phyloP scores from a whole-genome alignment of 1,140 invertebrate species.

The Psix sp. region DNA sequence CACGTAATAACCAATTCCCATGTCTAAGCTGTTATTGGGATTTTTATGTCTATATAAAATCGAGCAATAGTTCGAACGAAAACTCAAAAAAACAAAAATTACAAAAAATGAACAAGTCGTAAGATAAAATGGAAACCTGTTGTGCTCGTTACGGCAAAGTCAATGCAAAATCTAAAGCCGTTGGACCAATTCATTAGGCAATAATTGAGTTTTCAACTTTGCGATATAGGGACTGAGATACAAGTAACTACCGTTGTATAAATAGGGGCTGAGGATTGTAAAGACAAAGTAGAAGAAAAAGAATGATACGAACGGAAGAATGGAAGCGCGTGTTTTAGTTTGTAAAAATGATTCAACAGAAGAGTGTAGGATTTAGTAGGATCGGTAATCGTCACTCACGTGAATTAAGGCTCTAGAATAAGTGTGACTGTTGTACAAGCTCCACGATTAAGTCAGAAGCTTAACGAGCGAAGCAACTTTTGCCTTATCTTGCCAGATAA shows the following conservation, averaged over 20 bases:
- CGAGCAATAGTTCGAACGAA: slow-evolving; percentile 40
- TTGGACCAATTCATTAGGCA: slow-evolving; percentile 72
- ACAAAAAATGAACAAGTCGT: slow-evolving; percentile 9
- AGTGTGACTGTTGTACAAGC: slow-evolving; percentile 70
- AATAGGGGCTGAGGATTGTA: slow-evolving; percentile 37
- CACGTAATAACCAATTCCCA: slow-evolving; percentile 32
- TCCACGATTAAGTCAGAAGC: slow-evolving; percentile 71
- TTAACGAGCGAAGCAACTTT: slow-evolving; percentile 68
- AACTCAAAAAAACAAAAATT: not conserved
- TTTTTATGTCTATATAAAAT: slow-evolving; percentile 45
- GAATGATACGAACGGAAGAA: no score
- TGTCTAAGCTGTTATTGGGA: slow-evolving; percentile 19
- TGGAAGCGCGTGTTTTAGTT: slow-evolving; percentile 47
- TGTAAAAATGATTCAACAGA: slow-evolving; percentile 46
- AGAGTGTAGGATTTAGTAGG: slow-evolving; percentile 55
- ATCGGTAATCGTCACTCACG: slow-evolving; percentile 62
- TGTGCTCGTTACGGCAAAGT: slow-evolving; percentile 65
- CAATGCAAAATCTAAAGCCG: slow-evolving; percentile 43
- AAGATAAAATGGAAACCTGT: slow-evolving; percentile 58
- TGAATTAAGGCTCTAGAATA: slow-evolving; percentile 71
- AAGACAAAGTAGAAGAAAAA: slow-evolving; percentile 42
- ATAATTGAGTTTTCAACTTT: slow-evolving; percentile 75
- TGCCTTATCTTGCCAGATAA: slow-evolving; percentile 51
- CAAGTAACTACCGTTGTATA: slow-evolving; percentile 66
- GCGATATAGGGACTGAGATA: slow-evolving; percentile 69